Evolutionary conservation across 2,797 vertebrate species (phyloP).

Genomic region (Aphelocoma californica): DNA sequence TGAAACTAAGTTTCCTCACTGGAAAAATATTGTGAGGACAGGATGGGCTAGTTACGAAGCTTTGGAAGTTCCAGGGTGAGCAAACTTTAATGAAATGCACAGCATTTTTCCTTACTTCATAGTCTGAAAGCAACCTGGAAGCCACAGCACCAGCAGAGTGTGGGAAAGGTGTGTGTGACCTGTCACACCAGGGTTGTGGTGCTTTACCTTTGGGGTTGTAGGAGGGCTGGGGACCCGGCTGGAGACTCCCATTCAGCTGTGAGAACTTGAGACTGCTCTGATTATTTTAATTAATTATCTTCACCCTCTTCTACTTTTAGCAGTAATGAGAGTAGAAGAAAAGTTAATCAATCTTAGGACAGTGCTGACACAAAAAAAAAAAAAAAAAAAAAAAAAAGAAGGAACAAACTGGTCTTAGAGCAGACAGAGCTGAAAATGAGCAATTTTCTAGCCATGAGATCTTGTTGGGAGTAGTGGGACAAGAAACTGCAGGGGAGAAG

Average conservation of each 20-base stretch:
- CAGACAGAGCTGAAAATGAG: not conserved
- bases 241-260: not conserved
- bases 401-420: not conserved
- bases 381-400: fast-evolving
- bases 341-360: not conserved
- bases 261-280: not conserved
- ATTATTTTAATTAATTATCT: not conserved
- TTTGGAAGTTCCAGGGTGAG: not conserved
- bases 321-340: not conserved
- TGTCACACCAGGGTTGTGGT: not conserved
- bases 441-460: not conserved
- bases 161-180: not conserved
- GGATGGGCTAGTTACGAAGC: not conserved
- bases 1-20: not conserved
- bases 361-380: not conserved
- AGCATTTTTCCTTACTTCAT: not conserved
- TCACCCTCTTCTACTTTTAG: not conserved
- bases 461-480: not conserved
- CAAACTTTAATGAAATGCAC: not conserved
- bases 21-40: not conserved
- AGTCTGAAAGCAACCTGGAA: not conserved
- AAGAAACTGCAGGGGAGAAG: not conserved
- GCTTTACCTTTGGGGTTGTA: not conserved
- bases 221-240: not conserved
- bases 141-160: not conserved